These are phyloP conservation scores for Mallotus villosus DNA, from an alignment of 2,797 vertebrate genomes.

Conservation along the genomic window DNA sequence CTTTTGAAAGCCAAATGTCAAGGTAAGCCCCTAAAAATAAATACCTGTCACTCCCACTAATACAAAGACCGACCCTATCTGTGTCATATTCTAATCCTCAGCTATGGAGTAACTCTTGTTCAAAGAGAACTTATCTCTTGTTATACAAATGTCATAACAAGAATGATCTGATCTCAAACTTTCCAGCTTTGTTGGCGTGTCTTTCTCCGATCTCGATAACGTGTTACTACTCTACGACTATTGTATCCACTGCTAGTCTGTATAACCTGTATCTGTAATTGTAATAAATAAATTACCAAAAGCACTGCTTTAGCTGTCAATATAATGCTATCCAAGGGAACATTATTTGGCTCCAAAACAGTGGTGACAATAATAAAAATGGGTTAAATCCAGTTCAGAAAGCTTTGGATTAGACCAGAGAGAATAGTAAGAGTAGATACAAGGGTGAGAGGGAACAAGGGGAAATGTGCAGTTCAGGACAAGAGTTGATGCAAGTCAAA, in stretches of 20 bases:
- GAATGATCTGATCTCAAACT: neutral
- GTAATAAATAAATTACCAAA: neutral
- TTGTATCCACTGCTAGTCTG: neutral
- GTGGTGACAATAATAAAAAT: conserved; percentile 21
- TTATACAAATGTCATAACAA: neutral
- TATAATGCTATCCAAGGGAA: conserved; percentile 24
- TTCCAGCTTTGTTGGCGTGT: neutral
- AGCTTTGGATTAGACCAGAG: conserved; percentile 9
- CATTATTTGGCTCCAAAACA: conserved; percentile 30
- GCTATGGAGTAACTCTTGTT: neutral
- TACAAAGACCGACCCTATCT: neutral
- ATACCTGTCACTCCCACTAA: neutral
- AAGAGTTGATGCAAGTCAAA: conserved; percentile 18
- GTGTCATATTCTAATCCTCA: neutral
- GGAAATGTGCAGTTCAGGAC: conserved; percentile 8
- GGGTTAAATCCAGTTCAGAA: conserved; percentile 12
- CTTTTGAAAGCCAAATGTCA: conserved; percentile 32
- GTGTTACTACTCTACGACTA: neutral
- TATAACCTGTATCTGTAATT: neutral
- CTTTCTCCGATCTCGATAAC: neutral
- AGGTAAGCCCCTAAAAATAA: conserved; percentile 20
- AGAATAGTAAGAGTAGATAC: neutral
- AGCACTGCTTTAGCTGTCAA: neutral
- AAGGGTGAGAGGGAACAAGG: neutral
- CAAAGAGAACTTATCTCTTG: neutral